Percentiles rank a stretch among this genome's conserved stretches.
phyloP scores from a whole-genome alignment of 2,797 vertebrate species.

The Takifugu ocellatus region DNA sequence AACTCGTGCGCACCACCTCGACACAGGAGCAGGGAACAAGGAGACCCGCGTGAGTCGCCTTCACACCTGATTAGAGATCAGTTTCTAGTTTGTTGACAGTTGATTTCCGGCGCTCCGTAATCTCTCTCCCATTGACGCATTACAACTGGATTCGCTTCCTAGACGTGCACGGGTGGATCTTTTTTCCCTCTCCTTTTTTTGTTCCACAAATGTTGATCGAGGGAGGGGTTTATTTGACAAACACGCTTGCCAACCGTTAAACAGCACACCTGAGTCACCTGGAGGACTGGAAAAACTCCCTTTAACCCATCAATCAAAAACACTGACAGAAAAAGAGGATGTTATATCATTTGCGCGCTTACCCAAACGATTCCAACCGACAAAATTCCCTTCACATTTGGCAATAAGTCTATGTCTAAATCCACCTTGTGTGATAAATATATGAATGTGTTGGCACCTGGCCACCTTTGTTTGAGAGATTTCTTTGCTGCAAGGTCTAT shows the following conservation, averaged over 20 bases:
- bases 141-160: slow-evolving; percentile 16
- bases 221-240: slow-evolving; percentile 40
- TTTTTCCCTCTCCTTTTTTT: slow-evolving; percentile 15
- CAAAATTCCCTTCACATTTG: not conserved
- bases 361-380: not conserved
- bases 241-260: slow-evolving; percentile 19
- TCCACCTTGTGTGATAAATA: no score
- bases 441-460: no score
- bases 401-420: no score
- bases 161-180: slow-evolving; percentile 12
- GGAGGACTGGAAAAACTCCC: slow-evolving; percentile 16
- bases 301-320: slow-evolving; percentile 2
- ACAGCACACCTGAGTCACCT: slow-evolving; percentile 22
- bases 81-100: slow-evolving; percentile 46
- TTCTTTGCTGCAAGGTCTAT: no score
- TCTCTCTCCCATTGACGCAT: slow-evolving; percentile 21
- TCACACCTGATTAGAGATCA: slow-evolving; percentile 47
- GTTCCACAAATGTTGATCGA: slow-evolving; percentile 41
- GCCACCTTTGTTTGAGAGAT: slow-evolving; percentile 13
- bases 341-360: not conserved
- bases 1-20: slow-evolving; percentile 62
- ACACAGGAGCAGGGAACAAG: slow-evolving; percentile 51
- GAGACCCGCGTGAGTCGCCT: slow-evolving; percentile 23
- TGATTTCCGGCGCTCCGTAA: slow-evolving; percentile 32
- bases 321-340: not conserved